Evolutionary conservation across 2,888 invertebrate species (phyloP).

Genomic region (Melikaiella ostensackeni): DNA sequence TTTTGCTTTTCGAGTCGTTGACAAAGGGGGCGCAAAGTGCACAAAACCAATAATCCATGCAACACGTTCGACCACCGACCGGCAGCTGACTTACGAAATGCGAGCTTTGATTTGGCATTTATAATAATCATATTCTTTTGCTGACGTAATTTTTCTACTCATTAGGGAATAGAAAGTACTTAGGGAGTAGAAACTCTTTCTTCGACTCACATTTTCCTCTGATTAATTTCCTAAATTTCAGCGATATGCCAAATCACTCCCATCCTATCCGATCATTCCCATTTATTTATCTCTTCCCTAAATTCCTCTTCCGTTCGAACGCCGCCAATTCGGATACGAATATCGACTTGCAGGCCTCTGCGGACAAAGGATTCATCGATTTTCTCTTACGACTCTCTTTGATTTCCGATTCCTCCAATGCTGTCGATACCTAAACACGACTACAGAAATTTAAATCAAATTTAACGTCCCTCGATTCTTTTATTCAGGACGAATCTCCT

Average conservation of each 20-base stretch:
- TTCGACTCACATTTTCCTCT: constrained; percentile 48
- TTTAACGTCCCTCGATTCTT: background rate
- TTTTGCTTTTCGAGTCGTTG: too few relatives aligned
- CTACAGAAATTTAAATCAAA: constrained; percentile 19
- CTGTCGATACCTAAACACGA: constrained; percentile 10
- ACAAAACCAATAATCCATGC: too few relatives aligned
- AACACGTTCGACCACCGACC: too few relatives aligned
- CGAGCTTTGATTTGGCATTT: too few relatives aligned
- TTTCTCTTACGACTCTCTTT: constrained; percentile 62
- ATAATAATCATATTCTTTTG: background rate
- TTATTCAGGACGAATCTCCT: background rate
- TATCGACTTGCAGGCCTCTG: constrained; percentile 47
- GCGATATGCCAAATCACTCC: background rate
- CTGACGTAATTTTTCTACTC: too few relatives aligned
- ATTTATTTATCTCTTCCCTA: constrained; percentile 24
- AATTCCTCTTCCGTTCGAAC: constrained; percentile 45
- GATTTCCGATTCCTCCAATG: constrained; percentile 60
- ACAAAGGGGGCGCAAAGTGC: too few relatives aligned
- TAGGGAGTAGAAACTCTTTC: too few relatives aligned
- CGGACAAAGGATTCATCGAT: constrained; percentile 63
- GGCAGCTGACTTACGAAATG: too few relatives aligned
- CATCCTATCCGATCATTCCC: constrained; percentile 11
- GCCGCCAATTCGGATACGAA: constrained; percentile 42
- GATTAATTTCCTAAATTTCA: constrained; percentile 42
- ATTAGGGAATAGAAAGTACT: too few relatives aligned